Evolutionary conservation across 2,113 vertebrate genomes (phyloP).

Genomic region (Pseudopodoces humilis): DNA sequence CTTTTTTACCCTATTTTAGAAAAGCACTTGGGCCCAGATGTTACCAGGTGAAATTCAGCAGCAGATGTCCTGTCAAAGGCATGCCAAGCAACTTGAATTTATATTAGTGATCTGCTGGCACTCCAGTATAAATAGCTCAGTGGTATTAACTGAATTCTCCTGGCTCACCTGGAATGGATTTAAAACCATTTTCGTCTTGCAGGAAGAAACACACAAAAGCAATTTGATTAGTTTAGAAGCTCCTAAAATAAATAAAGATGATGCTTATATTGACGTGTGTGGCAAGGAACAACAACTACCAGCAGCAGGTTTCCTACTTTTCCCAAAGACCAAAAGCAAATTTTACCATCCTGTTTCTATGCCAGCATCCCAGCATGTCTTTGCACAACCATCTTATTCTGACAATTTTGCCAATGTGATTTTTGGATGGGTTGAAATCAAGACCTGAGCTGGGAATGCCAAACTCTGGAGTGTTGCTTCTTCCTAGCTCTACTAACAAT

Average conservation of each 20-base stretch:
- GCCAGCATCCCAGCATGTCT: background rate
- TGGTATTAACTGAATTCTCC: conserved; percentile 5
- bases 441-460: background rate
- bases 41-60: conserved; percentile 26
- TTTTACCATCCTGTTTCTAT: background rate
- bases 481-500: background rate
- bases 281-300: background rate
- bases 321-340: background rate
- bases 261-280: background rate
- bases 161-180: background rate
- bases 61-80: conserved; percentile 11
- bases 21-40: background rate
- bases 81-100: background rate
- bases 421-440: background rate
- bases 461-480: background rate
- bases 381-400: background rate
- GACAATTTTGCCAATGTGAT: background rate
- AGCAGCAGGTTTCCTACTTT: background rate
- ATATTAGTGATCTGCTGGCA: conserved; percentile 15
- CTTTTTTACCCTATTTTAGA: background rate
- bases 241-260: conserved; percentile 1
- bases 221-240: background rate
- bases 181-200: background rate
- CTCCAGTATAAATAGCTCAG: background rate
- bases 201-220: background rate